These are phyloP conservation scores for Ifrita kowaldi DNA, from an alignment of 2,113 vertebrate species.

Conservation along the genomic window DNA sequence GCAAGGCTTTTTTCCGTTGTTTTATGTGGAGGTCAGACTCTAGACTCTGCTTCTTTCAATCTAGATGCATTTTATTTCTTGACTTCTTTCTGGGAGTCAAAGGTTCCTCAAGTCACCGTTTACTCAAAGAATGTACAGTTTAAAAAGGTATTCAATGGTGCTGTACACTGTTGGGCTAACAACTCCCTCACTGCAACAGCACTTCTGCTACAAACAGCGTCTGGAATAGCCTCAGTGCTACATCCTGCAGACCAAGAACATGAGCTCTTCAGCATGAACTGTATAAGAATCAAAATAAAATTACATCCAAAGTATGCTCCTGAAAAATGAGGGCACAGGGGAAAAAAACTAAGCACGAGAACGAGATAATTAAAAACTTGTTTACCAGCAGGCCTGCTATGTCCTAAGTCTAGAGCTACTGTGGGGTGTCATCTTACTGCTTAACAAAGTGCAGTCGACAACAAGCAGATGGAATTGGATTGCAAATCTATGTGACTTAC, in stretches of 20 bases:
- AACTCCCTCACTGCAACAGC: neutral
- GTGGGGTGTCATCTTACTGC: neutral
- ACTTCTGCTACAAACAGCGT: neutral
- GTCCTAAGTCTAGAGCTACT: neutral
- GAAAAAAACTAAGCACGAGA: neutral
- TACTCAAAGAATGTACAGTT: neutral
- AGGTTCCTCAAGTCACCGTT: neutral
- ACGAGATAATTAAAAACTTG: neutral
- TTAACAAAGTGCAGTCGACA: neutral
- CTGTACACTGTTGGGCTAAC: neutral
- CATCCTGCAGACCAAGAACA: neutral
- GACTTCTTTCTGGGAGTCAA: neutral
- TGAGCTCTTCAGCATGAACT: neutral
- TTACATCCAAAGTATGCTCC: neutral
- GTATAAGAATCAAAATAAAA: neutral
- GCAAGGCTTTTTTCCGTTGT: neutral
- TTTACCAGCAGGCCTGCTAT: neutral
- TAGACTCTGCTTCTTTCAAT: neutral
- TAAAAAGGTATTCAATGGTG: neutral
- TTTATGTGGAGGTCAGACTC: neutral
- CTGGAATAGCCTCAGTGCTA: neutral
- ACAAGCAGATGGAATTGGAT: neutral
- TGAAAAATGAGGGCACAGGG: neutral
- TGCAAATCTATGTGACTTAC: neutral
- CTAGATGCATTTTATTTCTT: neutral